Conservation (phyloP, 1,140 invertebrate species). For the Drosophila littoralis region DNA sequence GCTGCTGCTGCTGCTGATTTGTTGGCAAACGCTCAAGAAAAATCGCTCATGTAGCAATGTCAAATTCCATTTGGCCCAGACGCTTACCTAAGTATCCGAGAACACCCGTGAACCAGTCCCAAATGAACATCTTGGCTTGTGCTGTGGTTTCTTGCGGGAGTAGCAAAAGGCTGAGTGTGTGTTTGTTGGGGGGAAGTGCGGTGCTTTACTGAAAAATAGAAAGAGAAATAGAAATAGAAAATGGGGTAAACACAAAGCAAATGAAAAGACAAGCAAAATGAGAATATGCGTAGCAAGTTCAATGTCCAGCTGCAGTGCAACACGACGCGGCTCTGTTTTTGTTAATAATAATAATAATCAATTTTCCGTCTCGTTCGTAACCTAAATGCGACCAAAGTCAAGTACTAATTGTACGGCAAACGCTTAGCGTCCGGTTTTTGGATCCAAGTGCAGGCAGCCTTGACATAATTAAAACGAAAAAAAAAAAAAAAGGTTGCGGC, state of each 20-base stretch:
- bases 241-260: background rate
- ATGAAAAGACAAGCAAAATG: slow-evolving; percentile 11
- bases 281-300: slow-evolving; percentile 61
- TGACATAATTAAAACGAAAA: slow-evolving; percentile 60
- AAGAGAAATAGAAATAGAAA: background rate
- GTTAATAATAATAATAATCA: slow-evolving; percentile 36
- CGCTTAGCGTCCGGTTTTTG: background rate
- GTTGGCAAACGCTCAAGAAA: slow-evolving; percentile 77
- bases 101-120: slow-evolving; percentile 98
- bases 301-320: slow-evolving; percentile 56
- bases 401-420: background rate
- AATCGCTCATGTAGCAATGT: slow-evolving; percentile 59
- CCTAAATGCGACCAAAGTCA: slow-evolving; percentile 19
- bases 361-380: slow-evolving; percentile 27
- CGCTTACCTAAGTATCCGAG: slow-evolving; percentile 96
- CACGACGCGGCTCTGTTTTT: slow-evolving; percentile 5
- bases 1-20: slow-evolving; percentile 50
- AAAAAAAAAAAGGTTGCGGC: slow-evolving; percentile 26
- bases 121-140: slow-evolving; percentile 94
- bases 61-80: slow-evolving; percentile 42
- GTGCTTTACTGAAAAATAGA: slow-evolving; percentile 52
- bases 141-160: slow-evolving; percentile 62
- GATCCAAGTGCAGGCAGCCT: slow-evolving; percentile 38
- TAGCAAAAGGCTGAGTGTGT: slow-evolving; percentile 54
- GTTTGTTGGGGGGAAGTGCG: slow-evolving; percentile 65